Evolutionary conservation across 2,888 invertebrate species (phyloP).

Genomic region (Synergus japonicus): DNA sequence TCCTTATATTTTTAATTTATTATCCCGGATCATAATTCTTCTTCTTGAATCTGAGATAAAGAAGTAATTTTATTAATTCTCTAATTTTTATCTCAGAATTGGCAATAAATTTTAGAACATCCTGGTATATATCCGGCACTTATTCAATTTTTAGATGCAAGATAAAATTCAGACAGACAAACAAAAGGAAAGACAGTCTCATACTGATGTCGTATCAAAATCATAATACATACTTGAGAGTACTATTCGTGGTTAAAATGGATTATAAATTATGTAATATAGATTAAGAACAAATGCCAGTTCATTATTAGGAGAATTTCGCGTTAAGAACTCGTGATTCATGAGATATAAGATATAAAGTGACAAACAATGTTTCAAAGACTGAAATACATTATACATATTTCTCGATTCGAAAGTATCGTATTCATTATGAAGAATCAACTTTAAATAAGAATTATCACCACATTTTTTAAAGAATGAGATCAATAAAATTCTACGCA

Average conservation of each 20-base stretch:
- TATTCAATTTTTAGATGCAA: background rate
- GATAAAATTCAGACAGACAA: conserved; percentile 1
- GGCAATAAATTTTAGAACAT: background rate
- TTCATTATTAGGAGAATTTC: background rate
- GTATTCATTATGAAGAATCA: too few species aligned
- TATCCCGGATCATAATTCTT: background rate
- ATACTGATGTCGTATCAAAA: background rate
- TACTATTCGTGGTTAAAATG: background rate
- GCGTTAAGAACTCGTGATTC: conserved; percentile 9
- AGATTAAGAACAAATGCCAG: background rate
- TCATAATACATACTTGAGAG: background rate
- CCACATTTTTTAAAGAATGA: too few species aligned
- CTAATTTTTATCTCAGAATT: background rate
- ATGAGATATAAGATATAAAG: background rate
- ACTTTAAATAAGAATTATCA: too few species aligned
- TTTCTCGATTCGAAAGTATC: too few species aligned
- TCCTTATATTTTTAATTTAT: too few species aligned
- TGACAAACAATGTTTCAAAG: background rate
- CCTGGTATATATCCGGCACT: background rate
- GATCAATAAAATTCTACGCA: too few species aligned
- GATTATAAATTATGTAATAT: conserved; percentile 25
- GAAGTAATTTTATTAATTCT: background rate
- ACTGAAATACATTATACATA: too few species aligned
- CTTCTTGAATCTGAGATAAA: background rate
- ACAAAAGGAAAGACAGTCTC: background rate